phyloP scores from a whole-genome alignment of 2,113 vertebrate genomes.

The Antennarius striatus region DNA sequence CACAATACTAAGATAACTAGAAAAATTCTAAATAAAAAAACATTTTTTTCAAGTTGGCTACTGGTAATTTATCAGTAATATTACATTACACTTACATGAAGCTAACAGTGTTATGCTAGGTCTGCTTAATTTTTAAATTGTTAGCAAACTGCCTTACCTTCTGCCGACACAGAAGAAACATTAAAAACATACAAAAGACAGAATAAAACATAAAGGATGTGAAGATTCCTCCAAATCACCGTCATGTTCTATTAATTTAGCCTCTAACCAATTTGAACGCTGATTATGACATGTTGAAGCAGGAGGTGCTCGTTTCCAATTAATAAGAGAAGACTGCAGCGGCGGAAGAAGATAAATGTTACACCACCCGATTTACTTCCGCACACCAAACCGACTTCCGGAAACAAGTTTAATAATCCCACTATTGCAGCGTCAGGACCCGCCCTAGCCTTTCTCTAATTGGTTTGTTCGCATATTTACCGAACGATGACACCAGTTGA shows the following conservation, averaged over 20 bases:
- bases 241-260: conserved; percentile 32
- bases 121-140: neutral
- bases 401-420: neutral
- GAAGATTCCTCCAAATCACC: neutral
- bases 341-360: conserved; percentile 31
- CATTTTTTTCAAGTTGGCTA: no score
- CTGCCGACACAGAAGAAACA: conserved; percentile 29
- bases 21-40: no score
- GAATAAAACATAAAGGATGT: conserved; percentile 3
- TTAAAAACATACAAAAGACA: neutral
- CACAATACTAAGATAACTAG: no score
- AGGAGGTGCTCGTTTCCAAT: rapidly evolving
- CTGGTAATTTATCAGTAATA: neutral
- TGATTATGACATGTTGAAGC: conserved; percentile 19
- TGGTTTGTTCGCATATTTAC: no score
- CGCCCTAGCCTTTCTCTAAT: no score
- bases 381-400: neutral
- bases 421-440: no score
- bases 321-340: neutral
- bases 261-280: rapidly evolving
- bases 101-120: conserved; percentile 20
- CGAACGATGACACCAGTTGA: no score
- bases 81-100: neutral
- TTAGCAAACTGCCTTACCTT: conserved; percentile 55
- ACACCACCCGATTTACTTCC: conserved; percentile 3